A percentile compares a stretch with the other conserved stretches of the same genome.
These are phyloP conservation scores for Nasonia vitripennis DNA, from an alignment of 1,140 invertebrate species.

Conservation along the genomic window DNA sequence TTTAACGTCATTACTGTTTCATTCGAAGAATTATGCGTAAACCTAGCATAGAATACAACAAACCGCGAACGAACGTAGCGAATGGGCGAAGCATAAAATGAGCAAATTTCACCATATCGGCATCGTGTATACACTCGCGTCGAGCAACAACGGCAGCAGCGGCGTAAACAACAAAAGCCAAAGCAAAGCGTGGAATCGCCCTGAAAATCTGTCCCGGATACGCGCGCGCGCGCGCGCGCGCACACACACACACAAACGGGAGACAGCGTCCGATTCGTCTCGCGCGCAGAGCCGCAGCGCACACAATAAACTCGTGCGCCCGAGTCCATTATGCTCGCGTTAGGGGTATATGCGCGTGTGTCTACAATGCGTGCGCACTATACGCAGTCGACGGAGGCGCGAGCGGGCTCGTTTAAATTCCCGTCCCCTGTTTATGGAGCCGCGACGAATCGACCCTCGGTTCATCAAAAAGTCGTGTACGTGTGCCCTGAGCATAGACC, in stretches of 20 bases:
- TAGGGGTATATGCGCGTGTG: background rate
- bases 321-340: constrained; percentile 18
- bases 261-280: background rate
- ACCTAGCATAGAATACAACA: background rate
- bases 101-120: background rate
- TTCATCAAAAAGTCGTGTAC: constrained; percentile 38
- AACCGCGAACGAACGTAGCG: background rate
- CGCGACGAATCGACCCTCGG: constrained; percentile 29
- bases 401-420: background rate
- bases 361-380: background rate
- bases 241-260: background rate
- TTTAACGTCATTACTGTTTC: too few species aligned
- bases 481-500: background rate
- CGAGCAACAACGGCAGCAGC: background rate
- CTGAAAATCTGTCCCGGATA: constrained; percentile 13
- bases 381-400: background rate
- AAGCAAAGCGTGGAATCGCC: constrained; percentile 17
- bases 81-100: background rate
- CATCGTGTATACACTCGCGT: background rate
- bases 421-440: constrained; percentile 13
- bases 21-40: too few species aligned
- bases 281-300: background rate
- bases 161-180: background rate
- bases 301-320: background rate
- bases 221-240: background rate